A percentile compares a stretch with the other conserved stretches of the same genome.
phyloP scores from a whole-genome alignment of 2,113 vertebrate species.

The Globicephala melas region DNA sequence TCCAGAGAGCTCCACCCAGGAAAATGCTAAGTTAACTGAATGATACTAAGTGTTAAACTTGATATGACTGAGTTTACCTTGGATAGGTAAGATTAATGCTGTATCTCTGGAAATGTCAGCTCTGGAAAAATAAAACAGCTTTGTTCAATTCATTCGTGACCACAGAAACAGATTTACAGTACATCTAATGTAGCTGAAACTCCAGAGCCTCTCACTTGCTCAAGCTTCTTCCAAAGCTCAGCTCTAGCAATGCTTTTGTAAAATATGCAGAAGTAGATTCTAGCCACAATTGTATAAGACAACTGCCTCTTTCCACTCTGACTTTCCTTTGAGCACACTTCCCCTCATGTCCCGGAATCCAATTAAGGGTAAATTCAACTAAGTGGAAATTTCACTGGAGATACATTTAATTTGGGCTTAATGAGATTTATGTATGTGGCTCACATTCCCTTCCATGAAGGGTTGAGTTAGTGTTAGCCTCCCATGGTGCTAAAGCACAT shows the following conservation, averaged over 20 bases:
- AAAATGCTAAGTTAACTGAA: background rate
- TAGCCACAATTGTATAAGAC: background rate
- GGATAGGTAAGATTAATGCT: background rate
- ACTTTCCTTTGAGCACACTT: background rate
- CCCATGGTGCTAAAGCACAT: background rate
- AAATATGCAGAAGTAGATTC: background rate
- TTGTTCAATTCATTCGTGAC: background rate
- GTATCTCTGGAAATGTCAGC: background rate
- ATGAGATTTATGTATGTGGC: background rate
- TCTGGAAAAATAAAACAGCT: background rate
- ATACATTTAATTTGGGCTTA: background rate
- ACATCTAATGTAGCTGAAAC: background rate
- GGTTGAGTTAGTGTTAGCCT: background rate
- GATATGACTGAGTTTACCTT: background rate
- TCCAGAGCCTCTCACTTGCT: background rate
- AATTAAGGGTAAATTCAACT: background rate
- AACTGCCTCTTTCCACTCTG: background rate
- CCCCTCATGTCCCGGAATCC: background rate
- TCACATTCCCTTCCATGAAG: background rate
- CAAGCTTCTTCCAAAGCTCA: background rate
- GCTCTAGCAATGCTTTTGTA: background rate
- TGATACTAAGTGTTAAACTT: background rate
- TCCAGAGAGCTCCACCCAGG: background rate
- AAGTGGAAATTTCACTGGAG: background rate
- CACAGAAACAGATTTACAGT: background rate